Base-by-base conservation (phyloP, 2,797 vertebrate genomes). In the Borostomias antarcticus region DNA sequence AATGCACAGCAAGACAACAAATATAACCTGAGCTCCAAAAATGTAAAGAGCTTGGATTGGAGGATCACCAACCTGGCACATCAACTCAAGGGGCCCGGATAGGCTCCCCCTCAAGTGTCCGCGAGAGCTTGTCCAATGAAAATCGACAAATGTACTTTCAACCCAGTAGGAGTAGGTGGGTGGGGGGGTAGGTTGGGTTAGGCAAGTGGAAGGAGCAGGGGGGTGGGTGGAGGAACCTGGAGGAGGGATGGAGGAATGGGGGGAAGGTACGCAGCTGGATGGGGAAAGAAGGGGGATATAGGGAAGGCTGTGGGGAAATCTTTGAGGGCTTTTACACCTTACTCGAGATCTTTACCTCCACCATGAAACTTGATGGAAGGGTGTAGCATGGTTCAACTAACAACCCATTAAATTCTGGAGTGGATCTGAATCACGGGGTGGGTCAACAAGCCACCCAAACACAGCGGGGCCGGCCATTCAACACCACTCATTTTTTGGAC, bases 61-160 rank as follows among this genome's bases (percentile, higher is more conserved):
- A 95, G 92, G 85, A 87, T 94, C 94, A 99, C 98, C 96, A 99
- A 98, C 97, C 97, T 99, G 96, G 90, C 85, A 90, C 89, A 92
- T 93, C 95, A 94, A 96, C 91, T 94, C 94, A 94, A 91, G 93
- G 93, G 93, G 94, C 76, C 86, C 77, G 74, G 83, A 76, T 89
- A 93, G 94, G 93, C 86, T 91, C 90, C 91, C 79, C 77, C 78
- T 78, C 85, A 85, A 82, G 86, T 93, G 90, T 96, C 95, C 85
- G 92, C 94, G 92, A 91, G 93, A 89, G 90, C 92, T 90, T 93
- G 91, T 94, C 93, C 93, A 93, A 92, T 93, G 89, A 90, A 84
- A 92, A 92, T 91, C 91, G 92, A 91, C 75, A 74, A 82, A 82
- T 37, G 58, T 26, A 35, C 37, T 58, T 62, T 21, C 28, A 37